Evolutionary conservation across 2,113 vertebrate species (phyloP).

Genomic region (Hydrochoerus hydrochaeris): DNA sequence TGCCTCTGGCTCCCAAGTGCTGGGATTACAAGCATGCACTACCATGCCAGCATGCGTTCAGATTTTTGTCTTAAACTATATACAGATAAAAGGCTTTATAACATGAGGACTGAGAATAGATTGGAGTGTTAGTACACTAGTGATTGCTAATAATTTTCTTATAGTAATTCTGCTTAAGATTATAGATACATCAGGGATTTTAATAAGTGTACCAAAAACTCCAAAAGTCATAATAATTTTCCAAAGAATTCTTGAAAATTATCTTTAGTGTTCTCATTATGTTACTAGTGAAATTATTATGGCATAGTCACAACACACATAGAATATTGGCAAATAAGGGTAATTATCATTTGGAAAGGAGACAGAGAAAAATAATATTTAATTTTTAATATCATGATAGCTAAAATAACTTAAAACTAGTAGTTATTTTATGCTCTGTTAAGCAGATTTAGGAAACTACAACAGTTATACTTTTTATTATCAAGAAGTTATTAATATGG

Average conservation of each 20-base stretch:
- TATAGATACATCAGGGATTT: not conserved
- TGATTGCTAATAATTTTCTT: not conserved
- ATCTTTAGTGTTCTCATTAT: not conserved
- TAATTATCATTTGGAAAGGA: not conserved
- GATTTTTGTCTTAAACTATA: not conserved
- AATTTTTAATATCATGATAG: not conserved
- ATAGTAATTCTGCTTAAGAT: not conserved
- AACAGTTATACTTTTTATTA: not conserved
- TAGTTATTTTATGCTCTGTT: not conserved
- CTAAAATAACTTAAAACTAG: not conserved
- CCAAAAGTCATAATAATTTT: not conserved
- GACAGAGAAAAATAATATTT: not conserved
- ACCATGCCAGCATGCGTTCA: not conserved
- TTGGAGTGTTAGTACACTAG: not conserved
- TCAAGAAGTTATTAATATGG: conserved; percentile 17
- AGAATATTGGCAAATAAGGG: not conserved
- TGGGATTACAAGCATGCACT: not conserved
- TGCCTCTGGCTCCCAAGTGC: not conserved
- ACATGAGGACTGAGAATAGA: conserved; percentile 17
- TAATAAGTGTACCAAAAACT: not conserved
- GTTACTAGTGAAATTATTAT: not conserved
- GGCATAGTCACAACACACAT: not conserved
- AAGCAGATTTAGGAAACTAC: not conserved
- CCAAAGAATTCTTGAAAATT: conserved; percentile 4
- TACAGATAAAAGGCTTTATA: not conserved